A percentile compares a stretch with the other conserved stretches of the same genome.
Evolutionary conservation across 2,113 vertebrate genomes (phyloP).

Genomic region (Poicephalus gulielmi): DNA sequence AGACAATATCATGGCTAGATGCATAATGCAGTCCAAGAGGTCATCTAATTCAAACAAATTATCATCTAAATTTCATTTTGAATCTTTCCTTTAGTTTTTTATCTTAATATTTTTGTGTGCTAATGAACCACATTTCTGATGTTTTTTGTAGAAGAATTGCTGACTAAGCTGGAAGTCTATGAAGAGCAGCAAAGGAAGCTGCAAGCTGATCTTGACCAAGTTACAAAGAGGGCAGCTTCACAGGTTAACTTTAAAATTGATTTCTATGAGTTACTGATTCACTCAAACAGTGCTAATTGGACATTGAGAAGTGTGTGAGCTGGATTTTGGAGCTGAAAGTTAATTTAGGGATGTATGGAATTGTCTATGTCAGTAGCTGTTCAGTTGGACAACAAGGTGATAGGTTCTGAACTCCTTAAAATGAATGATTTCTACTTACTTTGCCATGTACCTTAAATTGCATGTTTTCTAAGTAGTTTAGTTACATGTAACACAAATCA

Average conservation of each 20-base stretch:
- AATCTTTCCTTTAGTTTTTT: background rate
- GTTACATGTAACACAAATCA: background rate
- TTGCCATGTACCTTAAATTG: background rate
- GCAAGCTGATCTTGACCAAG: conserved; percentile 89
- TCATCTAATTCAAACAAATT: background rate
- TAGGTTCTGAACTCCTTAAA: background rate
- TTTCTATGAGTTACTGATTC: background rate
- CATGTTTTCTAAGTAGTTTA: background rate
- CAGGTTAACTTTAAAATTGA: conserved; percentile 74
- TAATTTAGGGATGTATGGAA: background rate
- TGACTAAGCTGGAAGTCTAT: conserved; percentile 84
- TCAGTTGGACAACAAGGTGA: background rate
- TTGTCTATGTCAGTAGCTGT: background rate
- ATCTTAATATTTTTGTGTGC: background rate
- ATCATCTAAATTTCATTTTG: background rate
- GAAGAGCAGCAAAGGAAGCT: conserved; percentile 90
- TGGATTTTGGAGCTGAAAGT: background rate
- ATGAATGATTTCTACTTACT: background rate
- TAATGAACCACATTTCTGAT: background rate
- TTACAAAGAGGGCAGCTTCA: conserved; percentile 87
- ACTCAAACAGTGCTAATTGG: background rate
- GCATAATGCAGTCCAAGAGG: background rate
- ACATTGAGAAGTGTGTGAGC: background rate
- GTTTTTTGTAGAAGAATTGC: conserved; percentile 78
- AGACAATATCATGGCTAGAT: background rate